Evolutionary conservation across 1,140 invertebrate genomes (phyloP).

Genomic region (Drosophila miranda): DNA sequence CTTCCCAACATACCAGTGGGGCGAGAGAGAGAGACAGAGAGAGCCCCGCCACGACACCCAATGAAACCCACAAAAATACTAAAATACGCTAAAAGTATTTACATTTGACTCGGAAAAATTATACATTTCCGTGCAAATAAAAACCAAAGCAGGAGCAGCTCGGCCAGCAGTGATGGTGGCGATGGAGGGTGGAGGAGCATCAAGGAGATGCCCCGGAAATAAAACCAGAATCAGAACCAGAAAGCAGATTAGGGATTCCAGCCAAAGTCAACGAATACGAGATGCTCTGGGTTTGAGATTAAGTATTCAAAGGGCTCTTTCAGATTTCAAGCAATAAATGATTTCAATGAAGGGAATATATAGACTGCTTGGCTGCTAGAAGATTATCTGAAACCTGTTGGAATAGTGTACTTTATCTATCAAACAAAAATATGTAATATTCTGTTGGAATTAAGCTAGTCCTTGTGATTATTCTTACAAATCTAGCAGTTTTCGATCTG

Average conservation of each 20-base stretch:
- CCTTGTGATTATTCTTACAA: neutral
- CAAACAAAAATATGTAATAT: too few relatives aligned
- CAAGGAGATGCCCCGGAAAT: constrained; percentile 32
- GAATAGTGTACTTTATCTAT: too few relatives aligned
- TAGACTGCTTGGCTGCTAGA: too few relatives aligned
- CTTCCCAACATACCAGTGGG: neutral
- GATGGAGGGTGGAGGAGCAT: constrained; percentile 5
- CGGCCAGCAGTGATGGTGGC: neutral
- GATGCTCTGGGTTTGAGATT: constrained; percentile 38
- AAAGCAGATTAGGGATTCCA: constrained; percentile 22
- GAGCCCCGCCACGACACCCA: constrained; percentile 33
- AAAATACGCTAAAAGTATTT: constrained; percentile 81
- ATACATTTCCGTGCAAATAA: constrained; percentile 80
- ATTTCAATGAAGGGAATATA: too few relatives aligned
- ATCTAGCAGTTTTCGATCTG: too few relatives aligned
- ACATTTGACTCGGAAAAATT: constrained; percentile 79
- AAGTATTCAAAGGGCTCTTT: too few relatives aligned
- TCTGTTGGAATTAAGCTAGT: neutral
- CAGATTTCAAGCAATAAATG: too few relatives aligned
- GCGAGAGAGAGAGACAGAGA: neutral
- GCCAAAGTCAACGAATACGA: constrained; percentile 26
- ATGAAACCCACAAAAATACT: constrained; percentile 74
- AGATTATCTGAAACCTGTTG: too few relatives aligned
- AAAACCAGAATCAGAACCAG: constrained; percentile 49
- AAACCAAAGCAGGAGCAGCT: constrained; percentile 40